A percentile compares a stretch with the other conserved stretches of the same genome.
These are phyloP conservation scores for Meta bourneti DNA, from an alignment of 2,888 invertebrate genomes.

Conservation along the genomic window DNA sequence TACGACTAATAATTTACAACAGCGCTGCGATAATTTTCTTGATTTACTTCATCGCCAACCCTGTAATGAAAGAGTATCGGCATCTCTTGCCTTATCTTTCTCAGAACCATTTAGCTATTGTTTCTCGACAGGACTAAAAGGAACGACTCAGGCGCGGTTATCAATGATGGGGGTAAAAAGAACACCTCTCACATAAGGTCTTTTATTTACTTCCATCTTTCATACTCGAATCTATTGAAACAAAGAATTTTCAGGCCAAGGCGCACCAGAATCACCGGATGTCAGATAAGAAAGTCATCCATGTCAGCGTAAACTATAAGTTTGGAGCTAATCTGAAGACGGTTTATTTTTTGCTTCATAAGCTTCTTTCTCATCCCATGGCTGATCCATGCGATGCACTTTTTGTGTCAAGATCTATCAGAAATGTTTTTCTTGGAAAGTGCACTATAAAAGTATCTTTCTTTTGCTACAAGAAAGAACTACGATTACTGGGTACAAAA, in stretches of 20 bases:
- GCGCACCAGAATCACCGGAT: neutral
- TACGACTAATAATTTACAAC: too few relatives aligned
- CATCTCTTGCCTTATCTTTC: neutral
- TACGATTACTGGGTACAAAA: neutral
- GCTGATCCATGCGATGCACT: too few relatives aligned
- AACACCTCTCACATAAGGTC: neutral
- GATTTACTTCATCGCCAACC: too few relatives aligned
- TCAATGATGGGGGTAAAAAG: neutral
- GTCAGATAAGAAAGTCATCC: neutral
- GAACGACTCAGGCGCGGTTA: neutral
- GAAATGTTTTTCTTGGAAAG: neutral
- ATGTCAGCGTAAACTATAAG: neutral
- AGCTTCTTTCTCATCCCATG: neutral
- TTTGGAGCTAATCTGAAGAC: neutral
- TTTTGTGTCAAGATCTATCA: neutral
- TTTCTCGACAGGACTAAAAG: neutral
- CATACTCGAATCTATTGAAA: neutral
- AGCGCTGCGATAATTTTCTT: too few relatives aligned
- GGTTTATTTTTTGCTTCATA: neutral
- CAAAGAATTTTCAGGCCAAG: neutral
- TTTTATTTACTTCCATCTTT: neutral
- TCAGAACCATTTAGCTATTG: neutral
- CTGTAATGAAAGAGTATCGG: too few relatives aligned
- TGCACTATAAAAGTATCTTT: neutral
- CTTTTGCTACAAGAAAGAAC: neutral